Evolutionary conservation across 2,888 invertebrate species (phyloP), one percentile per base, ranked within the genome.

Genomic region (Smittia sp.): DNA sequence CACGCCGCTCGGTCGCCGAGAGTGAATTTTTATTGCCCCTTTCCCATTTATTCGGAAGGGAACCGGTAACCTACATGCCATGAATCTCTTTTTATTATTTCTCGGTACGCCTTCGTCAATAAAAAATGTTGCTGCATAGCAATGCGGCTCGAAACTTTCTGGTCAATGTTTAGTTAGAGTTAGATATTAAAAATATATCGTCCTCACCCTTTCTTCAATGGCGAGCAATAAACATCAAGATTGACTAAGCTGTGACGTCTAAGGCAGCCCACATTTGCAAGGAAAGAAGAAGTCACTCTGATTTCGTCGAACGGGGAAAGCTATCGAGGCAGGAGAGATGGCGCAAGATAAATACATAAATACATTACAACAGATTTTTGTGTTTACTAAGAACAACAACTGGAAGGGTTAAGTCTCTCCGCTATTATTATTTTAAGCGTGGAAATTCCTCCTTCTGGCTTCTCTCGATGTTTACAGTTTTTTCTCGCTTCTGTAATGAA

Each of bases 311-410:
- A 15, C 18, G 22, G 9, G 41, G 39, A 2, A 18, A 22, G 58
- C 58, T 6, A 46, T 46, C 46, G n/a, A 46, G 46, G 11, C n/a
- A 46, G n/a, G n/a, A n/a, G n/a, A n/a, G 11, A n/a, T n/a, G 3
- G 46, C 15, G n/a, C 2, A 46, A 11, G n/a, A 46, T 46, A 46
- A 46, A 46, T 46, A 46, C 11, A 18, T 58, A 58, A 20, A 52
- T 46, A 67, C 54, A 54, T 54, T 69, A 69, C 69, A 69, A 69
- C 69, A 69, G 69, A 69, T 69, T 69, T 69, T 69, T 52, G 41
- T 69, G 32, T 69, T 69, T 69, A 24, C 68, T 18, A 6, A 20
- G 63, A 63, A 25, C 25, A 25, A 25, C 25, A 63, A 63, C 2
- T 25, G 15, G 63, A 63, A 63, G 63, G 63, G 63, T 63, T 63